These are phyloP conservation scores for Notoglanidium macrostoma DNA, from an alignment of 2,797 vertebrate genomes.

Conservation along the genomic window DNA sequence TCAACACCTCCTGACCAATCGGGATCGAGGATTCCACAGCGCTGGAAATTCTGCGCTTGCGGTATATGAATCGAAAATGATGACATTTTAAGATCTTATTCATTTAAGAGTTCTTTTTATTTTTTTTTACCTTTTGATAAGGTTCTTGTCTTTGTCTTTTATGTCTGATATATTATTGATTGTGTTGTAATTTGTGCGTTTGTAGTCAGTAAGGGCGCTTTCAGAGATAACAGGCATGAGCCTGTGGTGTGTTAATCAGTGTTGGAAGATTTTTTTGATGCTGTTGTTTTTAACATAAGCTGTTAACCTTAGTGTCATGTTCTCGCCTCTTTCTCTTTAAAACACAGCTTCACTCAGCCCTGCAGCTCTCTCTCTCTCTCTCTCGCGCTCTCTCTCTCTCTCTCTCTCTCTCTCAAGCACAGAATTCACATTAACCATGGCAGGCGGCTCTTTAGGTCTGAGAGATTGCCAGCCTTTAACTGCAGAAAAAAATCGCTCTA, in stretches of 20 bases:
- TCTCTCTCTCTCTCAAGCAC: background rate
- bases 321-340: background rate
- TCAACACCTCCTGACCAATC: background rate
- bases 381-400: background rate
- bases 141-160: background rate
- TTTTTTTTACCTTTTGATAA: no score
- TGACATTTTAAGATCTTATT: background rate
- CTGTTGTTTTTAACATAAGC: background rate
- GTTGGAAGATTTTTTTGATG: background rate
- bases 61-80: background rate
- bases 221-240: background rate
- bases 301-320: background rate
- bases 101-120: no score
- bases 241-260: background rate
- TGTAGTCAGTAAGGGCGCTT: background rate
- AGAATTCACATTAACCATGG: conserved; percentile 34
- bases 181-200: background rate
- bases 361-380: conserved; percentile 13
- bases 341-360: conserved; percentile 6
- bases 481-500: conserved; percentile 25
- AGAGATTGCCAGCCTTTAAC: conserved; percentile 37
- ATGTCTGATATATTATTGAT: background rate
- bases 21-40: background rate
- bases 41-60: background rate
- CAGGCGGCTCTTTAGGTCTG: conserved; percentile 42